phyloP scores from a whole-genome alignment of 2,797 vertebrate genomes.

The Uromys caudimaculatus region DNA sequence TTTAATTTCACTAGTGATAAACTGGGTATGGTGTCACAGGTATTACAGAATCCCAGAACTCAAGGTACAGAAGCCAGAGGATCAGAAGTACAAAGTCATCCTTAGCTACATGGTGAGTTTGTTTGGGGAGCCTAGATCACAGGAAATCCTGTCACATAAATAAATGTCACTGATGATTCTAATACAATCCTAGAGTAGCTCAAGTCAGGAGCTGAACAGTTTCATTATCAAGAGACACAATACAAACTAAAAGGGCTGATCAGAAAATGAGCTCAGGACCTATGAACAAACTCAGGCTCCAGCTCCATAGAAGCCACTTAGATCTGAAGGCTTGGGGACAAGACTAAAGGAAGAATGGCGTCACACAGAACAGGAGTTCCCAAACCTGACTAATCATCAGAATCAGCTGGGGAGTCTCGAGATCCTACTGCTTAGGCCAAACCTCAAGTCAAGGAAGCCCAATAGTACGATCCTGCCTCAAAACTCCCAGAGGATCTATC shows the following conservation, averaged over 20 bases:
- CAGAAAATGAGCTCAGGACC: neutral
- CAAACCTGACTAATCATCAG: neutral
- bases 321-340: neutral
- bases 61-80: neutral
- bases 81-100: neutral
- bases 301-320: neutral
- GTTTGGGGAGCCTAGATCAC: neutral
- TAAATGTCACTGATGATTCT: neutral
- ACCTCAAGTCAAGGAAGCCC: slow-evolving; percentile 4
- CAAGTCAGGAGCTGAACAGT: neutral
- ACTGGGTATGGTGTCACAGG: neutral
- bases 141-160: neutral
- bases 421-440: neutral
- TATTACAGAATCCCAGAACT: neutral
- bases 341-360: neutral
- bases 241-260: neutral
- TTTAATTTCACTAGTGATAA: neutral
- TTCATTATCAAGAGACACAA: neutral
- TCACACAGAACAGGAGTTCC: neutral
- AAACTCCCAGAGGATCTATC: neutral
- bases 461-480: neutral
- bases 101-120: neutral
- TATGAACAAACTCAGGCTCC: neutral
- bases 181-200: neutral
- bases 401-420: neutral